Evolutionary conservation across 2,888 invertebrate species (phyloP).

Genomic region (Eristalinus aeneus): DNA sequence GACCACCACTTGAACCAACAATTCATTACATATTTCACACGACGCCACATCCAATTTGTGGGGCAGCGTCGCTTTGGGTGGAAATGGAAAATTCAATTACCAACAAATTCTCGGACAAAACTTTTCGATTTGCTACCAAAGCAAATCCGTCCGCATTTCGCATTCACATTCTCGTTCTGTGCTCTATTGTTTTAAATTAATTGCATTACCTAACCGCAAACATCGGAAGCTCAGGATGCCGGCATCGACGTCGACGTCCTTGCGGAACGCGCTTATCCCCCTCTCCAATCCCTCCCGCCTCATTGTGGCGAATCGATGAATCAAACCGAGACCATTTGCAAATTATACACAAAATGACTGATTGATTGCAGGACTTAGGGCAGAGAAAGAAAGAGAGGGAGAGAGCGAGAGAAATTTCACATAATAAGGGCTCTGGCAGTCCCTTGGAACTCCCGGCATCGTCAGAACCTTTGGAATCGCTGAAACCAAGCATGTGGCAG

Average conservation of each 20-base stretch:
- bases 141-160: neutral
- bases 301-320: conserved; percentile 25
- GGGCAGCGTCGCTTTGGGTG: neutral
- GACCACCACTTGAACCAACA: conserved; percentile 21
- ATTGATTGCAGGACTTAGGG: conserved; percentile 56
- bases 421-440: conserved; percentile 27
- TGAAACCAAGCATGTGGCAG: neutral
- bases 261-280: neutral
- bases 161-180: conserved; percentile 14
- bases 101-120: conserved; percentile 7
- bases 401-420: conserved; percentile 13
- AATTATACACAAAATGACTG: conserved; percentile 63
- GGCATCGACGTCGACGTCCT: neutral
- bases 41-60: conserved; percentile 11
- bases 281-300: neutral
- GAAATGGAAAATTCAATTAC: conserved; percentile 29
- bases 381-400: neutral
- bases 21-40: conserved; percentile 2
- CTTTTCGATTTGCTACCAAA: conserved; percentile 25
- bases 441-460: neutral
- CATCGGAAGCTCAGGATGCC: conserved; percentile 17
- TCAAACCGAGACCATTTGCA: conserved; percentile 44
- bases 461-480: neutral
- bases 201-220: conserved; percentile 54
- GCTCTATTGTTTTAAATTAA: conserved; percentile 65